Evolutionary conservation across 37 sponge, comb jelly and placozoan species (phyloP), one percentile per base, ranked within the genome.

Genomic region (Theonella swinhoei): DNA sequence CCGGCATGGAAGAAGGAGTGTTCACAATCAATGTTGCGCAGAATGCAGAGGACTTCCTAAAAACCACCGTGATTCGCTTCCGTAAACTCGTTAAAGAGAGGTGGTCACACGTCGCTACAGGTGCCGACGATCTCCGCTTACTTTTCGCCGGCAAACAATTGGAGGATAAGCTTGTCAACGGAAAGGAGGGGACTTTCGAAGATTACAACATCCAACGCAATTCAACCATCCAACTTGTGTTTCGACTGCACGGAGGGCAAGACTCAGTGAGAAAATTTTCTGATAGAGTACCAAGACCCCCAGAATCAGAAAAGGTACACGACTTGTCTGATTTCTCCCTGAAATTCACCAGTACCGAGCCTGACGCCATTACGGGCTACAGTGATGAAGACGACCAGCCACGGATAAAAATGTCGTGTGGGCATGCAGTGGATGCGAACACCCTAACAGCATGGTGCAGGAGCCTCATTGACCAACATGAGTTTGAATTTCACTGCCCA

Each of bases 111-210:
- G 30, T 74, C 0, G 71, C 42, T 0, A 59, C 83, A 11, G 76
- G 62, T 20, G 34, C 76, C 9, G 77, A 74, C 32, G 43, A 62
- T 17, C 23, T 82, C 42, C 83, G 83, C 3, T 61, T 88, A 28
- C 83, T 88, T 7, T 88, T 88, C 38, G 88, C 83, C 31, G 83
- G 83, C 1, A 88, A 81, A 29, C 82, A 88, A 30, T 37, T 88
- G 14, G 83, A 83, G 42, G 88, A 82, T 14, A 74, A 43, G 34
- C 40, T 60, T 17, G 42, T 54, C 1, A 80, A 37, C 26, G 85
- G 85, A 59, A 8, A 60, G 7, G 75, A 64, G 65, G 37, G 37
- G 19, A 88, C 83, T 14, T 33, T 88, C 1, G 77, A 65, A 34
- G 39, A 64, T 41, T 88, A 88, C 61, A 83, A 83, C 60, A 65